phyloP scores from a whole-genome alignment of 1,140 invertebrate genomes.

The Ruditapes philippinarum region DNA sequence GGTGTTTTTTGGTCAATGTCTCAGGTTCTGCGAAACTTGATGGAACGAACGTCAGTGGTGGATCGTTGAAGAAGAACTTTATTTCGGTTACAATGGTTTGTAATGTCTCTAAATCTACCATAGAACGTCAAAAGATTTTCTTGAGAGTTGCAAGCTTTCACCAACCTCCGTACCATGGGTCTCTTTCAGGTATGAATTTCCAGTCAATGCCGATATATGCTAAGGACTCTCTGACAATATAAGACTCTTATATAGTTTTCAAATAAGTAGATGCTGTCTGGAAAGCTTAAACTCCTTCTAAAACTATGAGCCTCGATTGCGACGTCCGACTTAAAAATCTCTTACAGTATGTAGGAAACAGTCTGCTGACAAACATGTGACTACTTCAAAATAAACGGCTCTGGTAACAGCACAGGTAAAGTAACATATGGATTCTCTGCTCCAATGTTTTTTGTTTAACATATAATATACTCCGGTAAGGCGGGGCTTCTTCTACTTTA shows the following conservation, averaged over 20 bases:
- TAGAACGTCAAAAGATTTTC: neutral
- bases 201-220: neutral
- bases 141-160: neutral
- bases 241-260: too few species aligned
- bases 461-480: too few species aligned
- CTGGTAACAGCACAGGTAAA: neutral
- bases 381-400: too few species aligned
- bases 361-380: too few species aligned
- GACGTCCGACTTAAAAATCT: too few species aligned
- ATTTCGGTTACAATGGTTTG: constrained; percentile 12
- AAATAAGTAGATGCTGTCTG: too few species aligned
- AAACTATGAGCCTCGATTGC: too few species aligned
- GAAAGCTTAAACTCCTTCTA: too few species aligned
- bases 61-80: neutral
- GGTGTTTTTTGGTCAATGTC: constrained; percentile 23
- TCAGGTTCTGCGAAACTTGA: constrained; percentile 20
- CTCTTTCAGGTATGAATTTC: constrained; percentile 18
- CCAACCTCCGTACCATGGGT: constrained; percentile 21
- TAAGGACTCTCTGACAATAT: too few species aligned
- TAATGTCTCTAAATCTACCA: neutral
- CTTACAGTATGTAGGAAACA: neutral
- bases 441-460: too few species aligned
- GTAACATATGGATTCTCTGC: neutral
- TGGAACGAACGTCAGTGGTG: too few species aligned
- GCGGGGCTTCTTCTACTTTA: too few species aligned